phyloP scores from a whole-genome alignment of 53 echinoderm and acorn worm genomes.

The Luidia sarsii region DNA sequence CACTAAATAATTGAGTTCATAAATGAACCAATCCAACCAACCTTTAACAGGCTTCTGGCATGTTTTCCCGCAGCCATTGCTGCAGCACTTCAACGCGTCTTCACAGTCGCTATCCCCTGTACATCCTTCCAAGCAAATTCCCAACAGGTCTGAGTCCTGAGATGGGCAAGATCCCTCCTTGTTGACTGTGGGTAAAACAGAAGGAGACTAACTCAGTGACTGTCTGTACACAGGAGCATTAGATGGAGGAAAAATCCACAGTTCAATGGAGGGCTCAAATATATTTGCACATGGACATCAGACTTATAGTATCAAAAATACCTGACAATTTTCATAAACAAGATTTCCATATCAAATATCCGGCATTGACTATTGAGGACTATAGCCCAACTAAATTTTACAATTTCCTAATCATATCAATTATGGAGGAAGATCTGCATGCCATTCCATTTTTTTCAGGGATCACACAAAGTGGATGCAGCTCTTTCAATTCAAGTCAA shows the following conservation, averaged over 20 bases:
- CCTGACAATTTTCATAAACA: not conserved
- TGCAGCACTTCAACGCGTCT: conserved; percentile 15
- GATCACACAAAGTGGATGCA: no score
- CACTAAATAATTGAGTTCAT: no score
- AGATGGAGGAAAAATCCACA: no score
- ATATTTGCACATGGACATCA: not conserved
- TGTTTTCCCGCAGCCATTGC: conserved; percentile 9
- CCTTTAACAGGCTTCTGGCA: conserved; percentile 26
- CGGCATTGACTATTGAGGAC: no score
- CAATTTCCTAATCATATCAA: no score
- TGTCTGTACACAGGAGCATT: no score
- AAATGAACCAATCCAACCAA: not conserved
- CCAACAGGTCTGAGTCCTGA: not conserved
- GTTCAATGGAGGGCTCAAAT: no score
- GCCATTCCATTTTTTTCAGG: no score
- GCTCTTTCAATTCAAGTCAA: no score
- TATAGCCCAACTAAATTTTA: no score
- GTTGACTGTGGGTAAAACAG: not conserved
- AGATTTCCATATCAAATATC: no score
- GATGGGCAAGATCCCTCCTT: conserved; percentile 6
- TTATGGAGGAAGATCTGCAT: no score
- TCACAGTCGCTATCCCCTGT: conserved; percentile 46
- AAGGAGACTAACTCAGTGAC: not conserved
- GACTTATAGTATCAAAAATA: not conserved
- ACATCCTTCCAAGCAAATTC: conserved; percentile 4